Conservation (phyloP, 2,797 vertebrate genomes). For the Avahi laniger region DNA sequence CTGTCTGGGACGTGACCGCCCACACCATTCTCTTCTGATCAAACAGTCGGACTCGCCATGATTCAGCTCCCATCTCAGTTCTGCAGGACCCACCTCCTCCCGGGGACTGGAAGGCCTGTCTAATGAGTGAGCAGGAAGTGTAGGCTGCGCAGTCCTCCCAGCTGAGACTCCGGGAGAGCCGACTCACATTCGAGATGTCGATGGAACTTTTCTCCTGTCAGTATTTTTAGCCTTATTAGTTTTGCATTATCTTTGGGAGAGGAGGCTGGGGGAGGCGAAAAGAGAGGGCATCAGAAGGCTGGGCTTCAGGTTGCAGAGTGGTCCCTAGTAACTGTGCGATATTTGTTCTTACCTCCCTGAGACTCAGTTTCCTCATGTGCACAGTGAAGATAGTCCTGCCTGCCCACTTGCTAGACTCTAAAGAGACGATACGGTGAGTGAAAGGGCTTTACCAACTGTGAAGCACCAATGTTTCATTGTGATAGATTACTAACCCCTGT, state of each 20-base stretch:
- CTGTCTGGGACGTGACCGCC: slow-evolving; percentile 70
- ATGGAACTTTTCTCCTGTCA: background rate
- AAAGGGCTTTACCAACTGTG: background rate
- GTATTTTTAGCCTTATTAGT: background rate
- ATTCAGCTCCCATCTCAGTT: slow-evolving; percentile 52
- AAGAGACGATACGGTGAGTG: background rate
- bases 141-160: background rate
- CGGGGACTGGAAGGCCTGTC: background rate
- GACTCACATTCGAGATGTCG: background rate
- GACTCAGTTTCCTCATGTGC: background rate
- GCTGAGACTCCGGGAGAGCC: background rate
- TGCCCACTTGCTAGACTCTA: background rate
- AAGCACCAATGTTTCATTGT: background rate
- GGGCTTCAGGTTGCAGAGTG: background rate
- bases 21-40: slow-evolving; percentile 57
- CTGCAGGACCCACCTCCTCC: slow-evolving; percentile 25
- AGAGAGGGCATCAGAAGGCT: background rate
- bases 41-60: slow-evolving; percentile 58
- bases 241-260: background rate
- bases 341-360: background rate
- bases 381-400: background rate
- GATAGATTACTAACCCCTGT: rapidly evolving
- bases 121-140: slow-evolving; percentile 53
- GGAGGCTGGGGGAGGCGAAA: background rate
- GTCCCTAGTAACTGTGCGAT: rapidly evolving